Evolutionary conservation across 2,797 vertebrate genomes (phyloP), one percentile per base, ranked within the genome.

Genomic region (Micropoecilia bifurca): DNA sequence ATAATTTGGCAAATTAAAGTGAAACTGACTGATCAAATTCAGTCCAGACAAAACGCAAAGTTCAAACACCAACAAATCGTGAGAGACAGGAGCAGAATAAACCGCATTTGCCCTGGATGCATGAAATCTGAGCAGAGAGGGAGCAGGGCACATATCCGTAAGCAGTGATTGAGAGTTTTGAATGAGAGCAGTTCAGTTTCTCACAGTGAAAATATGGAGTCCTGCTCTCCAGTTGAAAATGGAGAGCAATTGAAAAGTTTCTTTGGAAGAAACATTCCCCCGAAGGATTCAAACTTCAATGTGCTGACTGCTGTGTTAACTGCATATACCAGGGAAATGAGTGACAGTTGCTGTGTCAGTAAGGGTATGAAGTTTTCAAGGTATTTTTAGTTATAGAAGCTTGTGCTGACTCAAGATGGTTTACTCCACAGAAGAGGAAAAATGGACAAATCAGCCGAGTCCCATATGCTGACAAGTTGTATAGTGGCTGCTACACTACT

Each of bases 401-500:
- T 28, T 18, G 10, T 25, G 33, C 53, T 45, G n/a, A 59, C 73
- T 59, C 53, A 59, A 75, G 55, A 30, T 1, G 50, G 22, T 55
- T 63, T 36, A 48, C 30, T 72, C 28, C n/a, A 41, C 12, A 50
- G 28, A 55, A 57, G 43, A 53, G 45, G 10, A 30, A 36, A 74
- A 61, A 25, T 48, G 25, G 20, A 7, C 74, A n/a, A 80, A 28
- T 71, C 46, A 57, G 30, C 20, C 1, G 9, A 8, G 25, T 12
- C 61, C 22, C 46, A 39, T 14, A 36, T 71, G 76, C 78, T 86
- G 77, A 81, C 73, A 77, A 45, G 75, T 48, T 71, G 28, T 48
- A 66, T 57, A 53, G 78, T 36, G 41, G 36, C 50, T 36, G 48
- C 73, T 63, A 82, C 74, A 78, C 81, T 87, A 72, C 73, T 78